These are phyloP conservation scores for Steinernema carpocapsae DNA, from an alignment of 2,888 invertebrate species.

Conservation along the genomic window DNA sequence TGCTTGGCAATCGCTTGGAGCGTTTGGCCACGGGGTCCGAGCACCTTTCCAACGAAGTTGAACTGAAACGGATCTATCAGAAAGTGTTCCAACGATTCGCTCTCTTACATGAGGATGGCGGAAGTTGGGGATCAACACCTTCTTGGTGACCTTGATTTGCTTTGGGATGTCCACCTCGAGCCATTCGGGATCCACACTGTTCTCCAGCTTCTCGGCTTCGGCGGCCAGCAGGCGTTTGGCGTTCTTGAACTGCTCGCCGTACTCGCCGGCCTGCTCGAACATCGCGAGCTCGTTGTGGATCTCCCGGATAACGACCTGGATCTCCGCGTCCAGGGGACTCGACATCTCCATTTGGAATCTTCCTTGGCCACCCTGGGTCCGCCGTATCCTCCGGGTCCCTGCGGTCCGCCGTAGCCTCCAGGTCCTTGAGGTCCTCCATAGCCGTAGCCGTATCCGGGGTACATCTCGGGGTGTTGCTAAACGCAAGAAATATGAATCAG, in stretches of 20 bases:
- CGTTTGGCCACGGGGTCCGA: constrained; percentile 68
- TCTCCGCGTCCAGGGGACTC: constrained; percentile 66
- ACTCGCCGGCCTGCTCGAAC: constrained; percentile 60
- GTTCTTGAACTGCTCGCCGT: constrained; percentile 65
- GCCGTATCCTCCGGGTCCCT: constrained; percentile 35
- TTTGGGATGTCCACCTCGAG: constrained; percentile 67
- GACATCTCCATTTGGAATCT: constrained; percentile 41
- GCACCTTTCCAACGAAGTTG: constrained; percentile 69
- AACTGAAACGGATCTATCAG: constrained; percentile 55
- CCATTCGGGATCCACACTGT: constrained; percentile 68
- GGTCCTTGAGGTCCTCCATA: constrained; percentile 40
- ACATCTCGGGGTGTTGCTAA: constrained; percentile 25
- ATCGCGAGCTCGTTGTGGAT: constrained; percentile 61
- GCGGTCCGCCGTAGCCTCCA: constrained; percentile 36
- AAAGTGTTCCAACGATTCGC: not conserved
- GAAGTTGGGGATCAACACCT: constrained; percentile 66
- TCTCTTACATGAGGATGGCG: constrained; percentile 63
- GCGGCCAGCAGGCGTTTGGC: constrained; percentile 60
- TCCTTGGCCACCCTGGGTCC: constrained; percentile 39
- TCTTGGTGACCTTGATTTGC: constrained; percentile 66
- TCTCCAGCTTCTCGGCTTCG: constrained; percentile 64
- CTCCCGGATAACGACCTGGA: constrained; percentile 63
- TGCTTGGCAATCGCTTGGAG: constrained; percentile 66
- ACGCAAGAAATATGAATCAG: not conserved
- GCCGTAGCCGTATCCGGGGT: constrained; percentile 39